Evolutionary conservation across 2,113 vertebrate genomes (phyloP).

Genomic region (Acanthisitta chloris): DNA sequence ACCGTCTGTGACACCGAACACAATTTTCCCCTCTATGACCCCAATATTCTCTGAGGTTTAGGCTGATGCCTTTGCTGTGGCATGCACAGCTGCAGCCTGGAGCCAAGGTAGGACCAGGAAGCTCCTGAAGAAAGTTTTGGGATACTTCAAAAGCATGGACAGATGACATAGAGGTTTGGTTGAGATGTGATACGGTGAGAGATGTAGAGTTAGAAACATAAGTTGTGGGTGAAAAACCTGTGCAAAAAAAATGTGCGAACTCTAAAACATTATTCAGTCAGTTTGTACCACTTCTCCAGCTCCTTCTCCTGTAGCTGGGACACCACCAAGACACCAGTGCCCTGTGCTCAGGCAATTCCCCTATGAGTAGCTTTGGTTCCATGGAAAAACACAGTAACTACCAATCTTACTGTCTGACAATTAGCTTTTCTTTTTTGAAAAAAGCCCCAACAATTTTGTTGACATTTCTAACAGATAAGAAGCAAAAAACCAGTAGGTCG

Average conservation of each 20-base stretch:
- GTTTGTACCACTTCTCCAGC: not conserved
- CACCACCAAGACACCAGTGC: not conserved
- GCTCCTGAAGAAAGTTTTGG: not conserved
- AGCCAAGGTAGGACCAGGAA: not conserved
- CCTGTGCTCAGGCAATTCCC: not conserved
- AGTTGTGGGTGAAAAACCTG: not conserved
- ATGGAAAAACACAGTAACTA: not conserved
- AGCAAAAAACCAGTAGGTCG: not conserved
- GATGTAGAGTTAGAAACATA: not conserved
- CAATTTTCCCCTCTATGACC: not conserved
- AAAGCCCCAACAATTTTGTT: accelerated
- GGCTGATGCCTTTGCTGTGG: not conserved
- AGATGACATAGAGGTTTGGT: not conserved
- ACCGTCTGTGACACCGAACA: not conserved
- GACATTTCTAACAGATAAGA: not conserved
- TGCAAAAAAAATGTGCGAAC: not conserved
- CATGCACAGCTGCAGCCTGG: not conserved
- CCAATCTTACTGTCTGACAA: not conserved
- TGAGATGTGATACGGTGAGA: not conserved
- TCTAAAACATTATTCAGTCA: not conserved
- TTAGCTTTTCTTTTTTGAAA: not conserved
- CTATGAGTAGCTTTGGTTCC: not conserved
- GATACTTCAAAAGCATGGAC: not conserved
- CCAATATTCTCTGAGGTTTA: not conserved
- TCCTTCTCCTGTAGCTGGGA: not conserved